Evolutionary conservation across 2,113 vertebrate genomes (phyloP), one percentile per base, ranked within the genome.

Genomic region (Nothoprocta pentlandii): DNA sequence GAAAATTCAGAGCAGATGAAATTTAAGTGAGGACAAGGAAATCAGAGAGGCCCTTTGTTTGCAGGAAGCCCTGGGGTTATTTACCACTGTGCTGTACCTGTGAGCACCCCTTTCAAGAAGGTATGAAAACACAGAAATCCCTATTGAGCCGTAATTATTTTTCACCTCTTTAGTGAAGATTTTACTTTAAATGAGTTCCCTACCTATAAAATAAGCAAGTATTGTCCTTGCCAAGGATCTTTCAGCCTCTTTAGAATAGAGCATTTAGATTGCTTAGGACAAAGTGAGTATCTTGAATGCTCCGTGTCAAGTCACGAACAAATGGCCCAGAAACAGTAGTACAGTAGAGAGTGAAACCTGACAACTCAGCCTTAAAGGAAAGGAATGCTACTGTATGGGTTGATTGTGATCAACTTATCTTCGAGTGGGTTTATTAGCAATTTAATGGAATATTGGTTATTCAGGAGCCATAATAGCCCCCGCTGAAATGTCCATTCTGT

Each of bases 381-480:
- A 98, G 98, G 98, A 99, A 98, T 98, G 98, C 95, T 95, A 97
- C 98, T 98, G 95, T 97, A 94, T 96, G 92, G 94, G 89, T 98
- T 6, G 95, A 97, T 97, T 98, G 98, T 97, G 97, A 98, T 98
- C 98, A 97, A 97, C 98, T 98, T 98, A 98, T 98, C 98, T 98
- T 97, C 96, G 96, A 97, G 98, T 94, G 96, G 96, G 96, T 98
- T 98, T 98, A 98, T 99, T 98, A 98, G 98, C 98, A 98, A 97
- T 97, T 98, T 98, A 99, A 99, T 98, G 98, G 96, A 98, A 98
- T 98, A 99, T 99, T 98, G 96, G 96, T 97, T 97, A 98, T 98
- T 98, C 97, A 97, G 87, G 95, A 97, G 95, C 95, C 96, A 97
- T 97, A 98, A 98, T 98, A 98, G 98, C 93, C 97, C 93, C 80